These are phyloP conservation scores for Drosophila subsilvestris DNA, from an alignment of 2,888 invertebrate genomes.

Conservation along the genomic window DNA sequence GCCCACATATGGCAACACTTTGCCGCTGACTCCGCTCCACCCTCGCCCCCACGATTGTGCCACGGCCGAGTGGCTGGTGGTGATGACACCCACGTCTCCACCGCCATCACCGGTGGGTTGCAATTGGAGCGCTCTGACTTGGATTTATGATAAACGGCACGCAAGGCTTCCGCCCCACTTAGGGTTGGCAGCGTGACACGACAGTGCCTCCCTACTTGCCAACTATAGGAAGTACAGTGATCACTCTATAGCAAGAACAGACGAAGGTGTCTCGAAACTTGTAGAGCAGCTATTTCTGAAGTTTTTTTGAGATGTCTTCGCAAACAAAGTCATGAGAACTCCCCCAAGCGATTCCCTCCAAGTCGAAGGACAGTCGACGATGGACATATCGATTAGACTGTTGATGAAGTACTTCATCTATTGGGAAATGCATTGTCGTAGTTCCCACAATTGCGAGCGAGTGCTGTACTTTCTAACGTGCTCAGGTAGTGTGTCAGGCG, in stretches of 20 bases:
- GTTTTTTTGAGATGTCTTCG: too few species aligned
- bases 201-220: neutral
- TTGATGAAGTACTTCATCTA: too few species aligned
- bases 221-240: neutral
- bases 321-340: too few species aligned
- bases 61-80: constrained; percentile 50
- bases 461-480: neutral
- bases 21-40: constrained; percentile 6
- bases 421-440: too few species aligned
- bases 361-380: too few species aligned
- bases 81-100: constrained; percentile 80
- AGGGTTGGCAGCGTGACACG: constrained; percentile 37
- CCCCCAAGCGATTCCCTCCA: too few species aligned
- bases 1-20: constrained; percentile 68
- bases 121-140: constrained; percentile 71
- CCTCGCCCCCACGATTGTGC: neutral
- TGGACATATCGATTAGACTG: neutral
- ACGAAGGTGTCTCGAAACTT: neutral
- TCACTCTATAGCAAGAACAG: neutral
- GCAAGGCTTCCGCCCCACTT: constrained; percentile 65
- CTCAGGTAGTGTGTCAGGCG: too few species aligned
- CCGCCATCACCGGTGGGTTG: constrained; percentile 49
- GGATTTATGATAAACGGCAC: constrained; percentile 79
- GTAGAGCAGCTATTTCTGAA: neutral
- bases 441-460: neutral